Conservation (phyloP, 2,113 vertebrate species). For the Catharus fuscescens region DNA sequence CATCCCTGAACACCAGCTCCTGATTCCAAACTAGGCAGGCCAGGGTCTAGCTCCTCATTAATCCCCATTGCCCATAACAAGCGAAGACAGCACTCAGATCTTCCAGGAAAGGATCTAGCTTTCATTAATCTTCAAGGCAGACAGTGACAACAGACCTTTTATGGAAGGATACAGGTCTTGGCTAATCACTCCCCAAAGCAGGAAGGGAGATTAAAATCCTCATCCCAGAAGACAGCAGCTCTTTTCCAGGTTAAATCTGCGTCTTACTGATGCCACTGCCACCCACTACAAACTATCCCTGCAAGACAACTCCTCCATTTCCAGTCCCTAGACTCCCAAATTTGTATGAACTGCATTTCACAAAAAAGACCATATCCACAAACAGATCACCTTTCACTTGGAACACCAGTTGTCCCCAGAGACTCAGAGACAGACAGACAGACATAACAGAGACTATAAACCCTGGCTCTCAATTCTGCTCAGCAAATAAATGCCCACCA, state of each 20-base stretch:
- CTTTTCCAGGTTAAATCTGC: not conserved
- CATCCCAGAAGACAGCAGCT: not conserved
- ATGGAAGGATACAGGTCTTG: not conserved
- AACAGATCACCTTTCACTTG: slow-evolving; percentile 59
- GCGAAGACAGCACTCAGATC: not conserved
- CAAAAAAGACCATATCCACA: not conserved
- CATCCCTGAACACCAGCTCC: not conserved
- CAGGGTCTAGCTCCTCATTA: slow-evolving; percentile 28
- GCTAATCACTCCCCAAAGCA: not conserved
- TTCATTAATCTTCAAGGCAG: slow-evolving; percentile 48
- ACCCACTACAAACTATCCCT: not conserved
- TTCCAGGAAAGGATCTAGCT: slow-evolving; percentile 3
- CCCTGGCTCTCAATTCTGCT: slow-evolving; percentile 12
- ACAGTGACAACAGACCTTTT: slow-evolving; percentile 35
- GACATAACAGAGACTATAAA: slow-evolving; percentile 35
- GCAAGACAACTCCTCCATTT: not conserved
- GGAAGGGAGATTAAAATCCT: slow-evolving; percentile 4
- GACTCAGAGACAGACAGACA: not conserved
- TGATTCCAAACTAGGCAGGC: not conserved
- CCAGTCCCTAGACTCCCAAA: not conserved
- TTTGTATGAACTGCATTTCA: not conserved
- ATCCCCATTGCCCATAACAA: not conserved
- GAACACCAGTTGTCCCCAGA: slow-evolving; percentile 49
- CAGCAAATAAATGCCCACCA: not conserved
- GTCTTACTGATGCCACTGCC: not conserved